A percentile compares a stretch with the other conserved stretches of the same genome.
These are phyloP conservation scores for Pseudococcus viburni DNA, from an alignment of 2,888 invertebrate species.

Conservation along the genomic window DNA sequence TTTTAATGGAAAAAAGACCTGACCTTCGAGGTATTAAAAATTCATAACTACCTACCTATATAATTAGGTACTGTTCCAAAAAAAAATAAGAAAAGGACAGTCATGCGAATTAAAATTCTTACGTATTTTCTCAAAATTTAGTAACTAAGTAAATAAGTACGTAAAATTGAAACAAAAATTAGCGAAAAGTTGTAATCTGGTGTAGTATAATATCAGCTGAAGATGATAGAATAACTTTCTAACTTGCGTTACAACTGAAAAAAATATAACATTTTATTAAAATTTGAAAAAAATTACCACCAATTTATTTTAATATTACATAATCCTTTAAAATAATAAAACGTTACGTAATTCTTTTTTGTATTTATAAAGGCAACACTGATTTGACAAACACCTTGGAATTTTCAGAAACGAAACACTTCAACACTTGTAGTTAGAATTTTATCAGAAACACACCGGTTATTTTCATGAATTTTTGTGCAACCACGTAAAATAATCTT, in stretches of 20 bases:
- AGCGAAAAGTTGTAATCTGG: not conserved
- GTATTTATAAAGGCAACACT: not conserved
- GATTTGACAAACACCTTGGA: not conserved
- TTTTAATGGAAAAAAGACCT: not conserved
- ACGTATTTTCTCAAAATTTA: too few species aligned
- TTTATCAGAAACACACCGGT: not conserved
- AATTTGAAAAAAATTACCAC: not conserved
- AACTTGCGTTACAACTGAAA: not conserved
- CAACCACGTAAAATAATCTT: not conserved
- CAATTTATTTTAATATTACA: not conserved
- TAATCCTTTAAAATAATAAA: not conserved
- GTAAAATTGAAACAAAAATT: not conserved
- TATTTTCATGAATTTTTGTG: not conserved
- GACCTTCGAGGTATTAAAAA: not conserved
- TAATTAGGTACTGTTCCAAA: not conserved
- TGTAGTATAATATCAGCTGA: not conserved
- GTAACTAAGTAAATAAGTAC: not conserved
- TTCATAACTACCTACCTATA: not conserved
- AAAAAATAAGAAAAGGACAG: not conserved
- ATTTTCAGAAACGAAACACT: not conserved
- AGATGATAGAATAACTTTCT: not conserved
- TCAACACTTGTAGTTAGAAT: not conserved
- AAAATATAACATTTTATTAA: not conserved
- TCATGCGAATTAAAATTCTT: not conserved
- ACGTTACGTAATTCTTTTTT: not conserved